Evolutionary conservation across 2,888 invertebrate genomes (phyloP).

Genomic region (Aphrophora alni): DNA sequence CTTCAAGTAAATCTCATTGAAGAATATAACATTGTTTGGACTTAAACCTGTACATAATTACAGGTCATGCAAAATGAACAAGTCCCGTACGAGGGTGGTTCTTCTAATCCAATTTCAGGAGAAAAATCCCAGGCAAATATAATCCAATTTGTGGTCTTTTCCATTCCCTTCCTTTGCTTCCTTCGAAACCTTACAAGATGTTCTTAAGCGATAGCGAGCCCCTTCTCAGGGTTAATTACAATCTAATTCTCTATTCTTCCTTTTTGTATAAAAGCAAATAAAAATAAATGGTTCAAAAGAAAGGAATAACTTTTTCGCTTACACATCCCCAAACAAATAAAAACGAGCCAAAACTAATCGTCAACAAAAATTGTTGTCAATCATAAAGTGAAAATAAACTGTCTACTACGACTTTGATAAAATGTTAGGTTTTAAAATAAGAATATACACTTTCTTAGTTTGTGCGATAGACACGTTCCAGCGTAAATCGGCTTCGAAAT

Average conservation of each 20-base stretch:
- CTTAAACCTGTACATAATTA: background rate
- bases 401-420: too few species aligned
- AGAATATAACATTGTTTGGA: background rate
- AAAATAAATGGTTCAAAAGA: too few species aligned
- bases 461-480: too few species aligned
- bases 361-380: too few species aligned
- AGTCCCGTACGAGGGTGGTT: too few species aligned
- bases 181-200: background rate
- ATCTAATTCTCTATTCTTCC: background rate
- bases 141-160: background rate
- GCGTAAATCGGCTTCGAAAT: too few species aligned
- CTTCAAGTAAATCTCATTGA: background rate
- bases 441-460: too few species aligned
- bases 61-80: background rate
- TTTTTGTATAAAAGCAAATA: background rate
- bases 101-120: background rate
- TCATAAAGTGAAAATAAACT: too few species aligned
- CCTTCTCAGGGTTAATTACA: background rate
- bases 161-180: background rate
- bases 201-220: background rate
- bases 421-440: too few species aligned
- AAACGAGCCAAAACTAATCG: too few species aligned
- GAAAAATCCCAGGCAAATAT: constrained; percentile 6
- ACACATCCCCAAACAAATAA: too few species aligned
- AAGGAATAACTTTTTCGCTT: too few species aligned